A percentile compares a stretch with the other conserved stretches of the same genome.
Evolutionary conservation across 2,113 vertebrate genomes (phyloP).

Genomic region (Geococcyx californianus): DNA sequence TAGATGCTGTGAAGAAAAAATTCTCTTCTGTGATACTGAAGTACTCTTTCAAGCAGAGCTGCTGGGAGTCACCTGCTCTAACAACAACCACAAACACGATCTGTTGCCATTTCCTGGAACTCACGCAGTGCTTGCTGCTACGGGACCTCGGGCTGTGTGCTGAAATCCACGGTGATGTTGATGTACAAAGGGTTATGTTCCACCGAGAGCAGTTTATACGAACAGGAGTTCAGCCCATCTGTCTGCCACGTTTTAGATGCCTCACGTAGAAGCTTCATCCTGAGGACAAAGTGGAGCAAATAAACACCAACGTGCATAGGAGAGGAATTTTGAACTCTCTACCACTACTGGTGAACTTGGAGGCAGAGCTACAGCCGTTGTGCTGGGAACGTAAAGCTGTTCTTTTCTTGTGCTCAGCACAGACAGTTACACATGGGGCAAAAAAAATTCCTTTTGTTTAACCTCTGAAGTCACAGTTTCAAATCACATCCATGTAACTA

Average conservation of each 20-base stretch:
- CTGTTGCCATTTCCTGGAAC: no score
- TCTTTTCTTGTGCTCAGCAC: neutral
- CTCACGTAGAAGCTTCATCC: constrained; percentile 87
- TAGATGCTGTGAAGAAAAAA: no score
- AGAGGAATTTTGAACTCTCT: neutral
- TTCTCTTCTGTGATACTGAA: no score
- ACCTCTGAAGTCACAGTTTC: neutral
- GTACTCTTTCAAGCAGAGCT: no score
- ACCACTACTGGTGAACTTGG: neutral
- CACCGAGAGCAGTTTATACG: constrained; percentile 83
- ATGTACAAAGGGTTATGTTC: constrained; percentile 84
- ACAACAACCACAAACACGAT: no score
- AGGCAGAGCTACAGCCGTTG: neutral
- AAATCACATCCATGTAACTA: neutral
- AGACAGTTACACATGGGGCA: neutral
- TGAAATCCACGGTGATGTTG: constrained; percentile 91
- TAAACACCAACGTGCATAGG: neutral
- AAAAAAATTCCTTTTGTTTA: neutral
- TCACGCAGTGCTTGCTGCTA: no score
- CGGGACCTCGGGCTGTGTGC: neutral
- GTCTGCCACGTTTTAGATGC: constrained; percentile 83
- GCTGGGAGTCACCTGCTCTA: no score
- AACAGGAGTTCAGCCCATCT: constrained; percentile 90
- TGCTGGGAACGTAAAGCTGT: neutral
- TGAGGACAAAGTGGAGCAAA: constrained; percentile 59